These are phyloP conservation scores for Calosoma granatense DNA, from an alignment of 1,140 invertebrate genomes.

Conservation along the genomic window DNA sequence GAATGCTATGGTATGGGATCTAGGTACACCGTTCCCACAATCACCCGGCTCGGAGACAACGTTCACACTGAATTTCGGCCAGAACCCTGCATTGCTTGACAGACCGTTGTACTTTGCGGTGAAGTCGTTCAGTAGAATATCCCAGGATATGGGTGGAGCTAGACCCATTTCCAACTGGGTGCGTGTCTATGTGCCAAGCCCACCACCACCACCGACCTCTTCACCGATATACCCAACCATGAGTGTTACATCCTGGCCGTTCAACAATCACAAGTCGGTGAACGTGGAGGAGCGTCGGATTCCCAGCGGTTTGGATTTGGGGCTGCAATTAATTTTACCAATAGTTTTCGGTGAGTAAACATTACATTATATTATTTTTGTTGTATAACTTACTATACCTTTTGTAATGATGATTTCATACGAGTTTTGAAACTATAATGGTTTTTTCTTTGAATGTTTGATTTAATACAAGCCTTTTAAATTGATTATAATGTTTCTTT, in stretches of 20 bases:
- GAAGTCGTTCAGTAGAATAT: conserved; percentile 34
- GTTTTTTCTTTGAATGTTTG: too few relatives aligned
- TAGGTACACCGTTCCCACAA: conserved; percentile 31
- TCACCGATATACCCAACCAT: conserved; percentile 29
- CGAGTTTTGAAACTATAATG: too few relatives aligned
- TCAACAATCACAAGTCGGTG: conserved; percentile 24
- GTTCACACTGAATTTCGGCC: conserved; percentile 36
- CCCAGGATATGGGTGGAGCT: conserved; percentile 30
- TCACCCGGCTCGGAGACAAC: conserved; percentile 35
- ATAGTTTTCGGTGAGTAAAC: conserved; percentile 31
- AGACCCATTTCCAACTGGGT: conserved; percentile 45
- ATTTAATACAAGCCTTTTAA: not conserved
- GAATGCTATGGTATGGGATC: conserved; percentile 29
- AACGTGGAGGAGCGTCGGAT: conserved; percentile 26
- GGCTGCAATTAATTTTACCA: conserved; percentile 35
- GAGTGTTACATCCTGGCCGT: conserved; percentile 28
- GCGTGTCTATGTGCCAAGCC: conserved; percentile 38
- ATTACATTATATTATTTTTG: too few relatives aligned
- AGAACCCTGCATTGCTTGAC: conserved; percentile 35
- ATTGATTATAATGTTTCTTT: not conserved
- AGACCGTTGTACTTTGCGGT: conserved; percentile 41
- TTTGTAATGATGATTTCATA: too few relatives aligned
- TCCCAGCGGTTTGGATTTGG: conserved; percentile 24
- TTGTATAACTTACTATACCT: too few relatives aligned
- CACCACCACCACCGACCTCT: conserved; percentile 36